Evolutionary conservation across 2,113 vertebrate genomes (phyloP).

Genomic region (Diadophis punctatus): DNA sequence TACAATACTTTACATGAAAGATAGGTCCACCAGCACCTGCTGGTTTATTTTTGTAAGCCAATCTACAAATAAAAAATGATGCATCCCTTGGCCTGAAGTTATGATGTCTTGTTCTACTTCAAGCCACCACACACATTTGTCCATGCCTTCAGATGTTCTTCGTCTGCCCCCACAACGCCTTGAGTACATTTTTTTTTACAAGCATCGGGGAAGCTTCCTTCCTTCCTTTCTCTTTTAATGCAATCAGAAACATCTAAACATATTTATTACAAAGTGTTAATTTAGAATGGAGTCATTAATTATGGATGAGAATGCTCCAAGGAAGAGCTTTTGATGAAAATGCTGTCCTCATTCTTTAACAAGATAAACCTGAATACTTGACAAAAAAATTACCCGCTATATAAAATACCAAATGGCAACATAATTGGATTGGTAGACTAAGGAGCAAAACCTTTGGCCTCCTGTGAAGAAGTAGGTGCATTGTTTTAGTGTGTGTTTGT

Average conservation of each 20-base stretch:
- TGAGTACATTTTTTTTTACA: slow-evolving; percentile 15
- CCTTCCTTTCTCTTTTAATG: slow-evolving; percentile 15
- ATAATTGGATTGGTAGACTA: slow-evolving; percentile 71
- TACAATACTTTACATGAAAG: background rate
- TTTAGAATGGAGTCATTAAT: slow-evolving; percentile 54
- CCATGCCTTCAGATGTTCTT: slow-evolving; percentile 18
- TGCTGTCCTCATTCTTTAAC: slow-evolving; percentile 49
- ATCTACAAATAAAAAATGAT: slow-evolving; percentile 4
- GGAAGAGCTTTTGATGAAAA: slow-evolving; percentile 58
- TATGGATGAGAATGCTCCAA: slow-evolving; percentile 45
- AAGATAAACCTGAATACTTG: slow-evolving; percentile 64
- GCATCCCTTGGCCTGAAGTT: background rate
- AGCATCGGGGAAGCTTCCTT: background rate
- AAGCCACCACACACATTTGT: background rate
- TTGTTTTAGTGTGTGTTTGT: slow-evolving; percentile 19
- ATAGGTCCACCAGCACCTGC: background rate
- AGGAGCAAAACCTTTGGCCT: slow-evolving; percentile 60
- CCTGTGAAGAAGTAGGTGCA: slow-evolving; percentile 60
- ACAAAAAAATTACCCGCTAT: slow-evolving; percentile 60
- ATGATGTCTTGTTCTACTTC: background rate
- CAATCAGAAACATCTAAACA: slow-evolving; percentile 31
- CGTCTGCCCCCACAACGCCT: background rate
- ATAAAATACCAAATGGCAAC: slow-evolving; percentile 75
- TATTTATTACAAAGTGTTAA: slow-evolving; percentile 54
- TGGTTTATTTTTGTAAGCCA: background rate